A percentile compares a stretch with the other conserved stretches of the same genome.
phyloP scores from a whole-genome alignment of 2,797 vertebrate genomes.

The Calcarius lapponicus region DNA sequence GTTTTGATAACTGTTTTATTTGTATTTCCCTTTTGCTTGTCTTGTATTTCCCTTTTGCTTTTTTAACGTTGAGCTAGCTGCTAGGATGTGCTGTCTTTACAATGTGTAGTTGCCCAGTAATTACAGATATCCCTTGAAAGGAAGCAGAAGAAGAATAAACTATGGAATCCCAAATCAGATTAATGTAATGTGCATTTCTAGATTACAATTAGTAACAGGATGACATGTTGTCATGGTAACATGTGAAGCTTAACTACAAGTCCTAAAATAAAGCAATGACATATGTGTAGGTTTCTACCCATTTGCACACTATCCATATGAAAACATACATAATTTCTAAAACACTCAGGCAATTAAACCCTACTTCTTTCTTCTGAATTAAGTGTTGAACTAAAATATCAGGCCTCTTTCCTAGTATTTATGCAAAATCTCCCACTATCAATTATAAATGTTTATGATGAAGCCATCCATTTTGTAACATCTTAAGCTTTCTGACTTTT shows the following conservation, averaged over 20 bases:
- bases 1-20: neutral
- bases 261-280: constrained; percentile 72
- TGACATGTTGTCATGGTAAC: constrained; percentile 74
- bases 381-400: constrained; percentile 6
- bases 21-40: neutral
- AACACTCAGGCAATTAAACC: constrained; percentile 15
- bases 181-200: constrained; percentile 48
- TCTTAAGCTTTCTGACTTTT: neutral
- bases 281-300: constrained; percentile 43
- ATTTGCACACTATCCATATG: constrained; percentile 36
- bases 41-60: neutral
- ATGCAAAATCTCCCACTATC: neutral
- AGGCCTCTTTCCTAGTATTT: neutral
- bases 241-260: constrained; percentile 44
- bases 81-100: neutral
- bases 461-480: neutral
- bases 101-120: neutral
- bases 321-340: constrained; percentile 4
- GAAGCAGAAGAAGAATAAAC: constrained; percentile 19
- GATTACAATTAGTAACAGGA: constrained; percentile 66
- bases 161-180: constrained; percentile 49
- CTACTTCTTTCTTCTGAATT: neutral
- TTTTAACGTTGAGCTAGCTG: neutral
- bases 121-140: constrained; percentile 19
- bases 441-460: neutral